Evolutionary conservation across 2,113 vertebrate genomes (phyloP).

Genomic region (Lepidothrix coronata): DNA sequence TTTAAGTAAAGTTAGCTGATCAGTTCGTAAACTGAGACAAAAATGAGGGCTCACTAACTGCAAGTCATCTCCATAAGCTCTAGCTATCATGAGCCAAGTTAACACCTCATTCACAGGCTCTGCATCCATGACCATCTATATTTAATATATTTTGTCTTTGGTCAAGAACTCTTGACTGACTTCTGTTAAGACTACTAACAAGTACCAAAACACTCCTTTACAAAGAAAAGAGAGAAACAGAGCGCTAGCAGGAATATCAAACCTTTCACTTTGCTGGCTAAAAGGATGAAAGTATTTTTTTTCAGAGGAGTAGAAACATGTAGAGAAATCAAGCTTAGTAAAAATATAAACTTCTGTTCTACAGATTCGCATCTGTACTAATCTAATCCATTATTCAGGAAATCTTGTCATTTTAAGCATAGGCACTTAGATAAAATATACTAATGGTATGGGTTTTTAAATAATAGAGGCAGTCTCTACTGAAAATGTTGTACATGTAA

Average conservation of each 20-base stretch:
- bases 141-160: neutral
- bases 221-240: neutral
- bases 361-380: neutral
- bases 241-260: neutral
- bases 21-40: neutral
- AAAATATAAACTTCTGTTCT: neutral
- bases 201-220: accelerated
- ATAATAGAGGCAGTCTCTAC: neutral
- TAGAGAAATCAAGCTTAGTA: neutral
- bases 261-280: neutral
- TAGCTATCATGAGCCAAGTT: neutral
- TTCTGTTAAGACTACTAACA: neutral
- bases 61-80: neutral
- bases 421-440: neutral
- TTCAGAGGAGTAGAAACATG: neutral
- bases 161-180: neutral
- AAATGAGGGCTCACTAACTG: neutral
- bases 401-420: neutral
- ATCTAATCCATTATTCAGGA: neutral
- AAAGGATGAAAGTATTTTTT: neutral
- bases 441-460: neutral
- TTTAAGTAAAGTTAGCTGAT: neutral
- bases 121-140: neutral
- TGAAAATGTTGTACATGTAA: neutral
- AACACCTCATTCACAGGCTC: neutral